phyloP scores from a whole-genome alignment of 2,888 invertebrate genomes.

The Ametastegia equiseti region DNA sequence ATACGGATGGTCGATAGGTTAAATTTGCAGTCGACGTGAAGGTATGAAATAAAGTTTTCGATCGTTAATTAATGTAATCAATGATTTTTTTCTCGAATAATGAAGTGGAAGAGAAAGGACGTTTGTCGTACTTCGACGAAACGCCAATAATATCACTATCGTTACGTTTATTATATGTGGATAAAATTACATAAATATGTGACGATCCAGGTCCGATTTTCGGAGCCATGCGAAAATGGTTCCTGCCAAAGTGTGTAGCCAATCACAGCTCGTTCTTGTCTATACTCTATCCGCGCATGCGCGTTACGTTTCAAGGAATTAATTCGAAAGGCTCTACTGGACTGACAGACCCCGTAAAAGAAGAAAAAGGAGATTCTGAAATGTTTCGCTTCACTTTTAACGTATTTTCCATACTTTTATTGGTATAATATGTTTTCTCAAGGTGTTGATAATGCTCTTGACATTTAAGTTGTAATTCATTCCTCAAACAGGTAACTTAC shows the following conservation, averaged over 20 bases:
- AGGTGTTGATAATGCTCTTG: not conserved
- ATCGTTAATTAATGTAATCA: not conserved
- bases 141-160: not conserved
- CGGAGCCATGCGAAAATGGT: conserved; percentile 20
- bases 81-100: not conserved
- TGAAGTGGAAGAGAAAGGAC: not conserved
- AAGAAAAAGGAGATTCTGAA: not conserved
- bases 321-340: not conserved
- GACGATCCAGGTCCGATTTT: not conserved
- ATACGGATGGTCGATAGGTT: not conserved
- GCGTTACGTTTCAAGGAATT: not conserved
- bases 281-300: not conserved
- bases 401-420: not conserved
- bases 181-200: conserved; percentile 43
- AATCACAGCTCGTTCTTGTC: not conserved
- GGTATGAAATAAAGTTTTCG: not conserved
- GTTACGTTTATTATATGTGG: not conserved
- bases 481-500: no score
- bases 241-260: not conserved
- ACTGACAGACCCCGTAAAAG: not conserved
- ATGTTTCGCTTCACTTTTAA: not conserved
- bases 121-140: not conserved
- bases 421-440: not conserved
- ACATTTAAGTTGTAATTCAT: not conserved
- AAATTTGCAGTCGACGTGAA: conserved; percentile 1